Evolutionary conservation across 2,888 invertebrate genomes (phyloP).

Genomic region (Agonopterix heracliana): DNA sequence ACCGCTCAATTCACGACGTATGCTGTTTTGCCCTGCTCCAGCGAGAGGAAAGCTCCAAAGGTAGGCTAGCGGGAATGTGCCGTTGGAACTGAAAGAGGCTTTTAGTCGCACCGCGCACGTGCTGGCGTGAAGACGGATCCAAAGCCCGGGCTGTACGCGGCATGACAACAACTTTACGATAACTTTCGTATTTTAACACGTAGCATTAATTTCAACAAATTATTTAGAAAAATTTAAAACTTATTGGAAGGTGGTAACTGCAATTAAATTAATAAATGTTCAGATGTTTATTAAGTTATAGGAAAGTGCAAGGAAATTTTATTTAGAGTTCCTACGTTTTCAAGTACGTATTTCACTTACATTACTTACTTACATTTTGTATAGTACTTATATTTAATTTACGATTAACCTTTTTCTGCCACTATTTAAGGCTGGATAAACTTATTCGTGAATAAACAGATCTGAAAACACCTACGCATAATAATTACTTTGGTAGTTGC

Average conservation of each 20-base stretch:
- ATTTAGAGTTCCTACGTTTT: slow-evolving; percentile 4
- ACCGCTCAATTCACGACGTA: no score
- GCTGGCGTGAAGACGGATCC: slow-evolving; percentile 47
- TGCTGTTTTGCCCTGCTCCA: no score
- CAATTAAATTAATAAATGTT: neutral
- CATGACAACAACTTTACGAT: slow-evolving; percentile 64
- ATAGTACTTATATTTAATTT: no score
- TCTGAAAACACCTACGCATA: no score
- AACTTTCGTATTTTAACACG: slow-evolving; percentile 47
- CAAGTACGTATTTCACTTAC: slow-evolving; percentile 17
- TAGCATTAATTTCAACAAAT: slow-evolving; percentile 16
- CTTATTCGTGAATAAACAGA: no score
- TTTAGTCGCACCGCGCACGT: slow-evolving; percentile 68
- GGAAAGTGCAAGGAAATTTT: neutral
- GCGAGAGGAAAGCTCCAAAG: slow-evolving; percentile 57
- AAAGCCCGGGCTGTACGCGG: slow-evolving; percentile 32
- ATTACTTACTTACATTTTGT: no score
- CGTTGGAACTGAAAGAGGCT: slow-evolving; percentile 50
- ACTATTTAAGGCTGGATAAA: no score
- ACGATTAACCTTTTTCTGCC: no score
- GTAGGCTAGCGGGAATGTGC: slow-evolving; percentile 62
- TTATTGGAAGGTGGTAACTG: neutral
- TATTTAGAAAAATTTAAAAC: no score
- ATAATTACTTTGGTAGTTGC: no score
- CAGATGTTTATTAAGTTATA: neutral